phyloP scores from a whole-genome alignment of 1,140 invertebrate species.

The Drosophila guanche region DNA sequence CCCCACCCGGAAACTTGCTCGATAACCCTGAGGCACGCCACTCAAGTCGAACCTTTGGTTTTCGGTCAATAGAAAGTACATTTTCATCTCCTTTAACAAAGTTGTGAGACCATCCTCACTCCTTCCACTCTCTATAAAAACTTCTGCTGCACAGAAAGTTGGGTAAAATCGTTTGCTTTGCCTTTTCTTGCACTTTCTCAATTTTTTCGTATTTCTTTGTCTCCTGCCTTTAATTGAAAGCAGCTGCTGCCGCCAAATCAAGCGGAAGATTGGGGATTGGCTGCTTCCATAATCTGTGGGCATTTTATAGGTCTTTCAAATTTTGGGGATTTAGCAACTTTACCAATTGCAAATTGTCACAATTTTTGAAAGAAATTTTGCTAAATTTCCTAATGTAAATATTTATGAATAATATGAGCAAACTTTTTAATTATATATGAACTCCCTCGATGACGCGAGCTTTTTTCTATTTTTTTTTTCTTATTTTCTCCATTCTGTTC shows the following conservation, averaged over 20 bases:
- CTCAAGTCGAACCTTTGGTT: constrained; percentile 7
- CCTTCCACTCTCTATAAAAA: neutral
- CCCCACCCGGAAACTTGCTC: neutral
- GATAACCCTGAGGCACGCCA: neutral
- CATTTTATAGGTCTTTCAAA: too few species aligned
- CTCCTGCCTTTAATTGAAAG: constrained; percentile 51
- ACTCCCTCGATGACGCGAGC: neutral
- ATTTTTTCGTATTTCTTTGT: constrained; percentile 18
- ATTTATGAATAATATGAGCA: neutral
- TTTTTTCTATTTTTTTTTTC: too few species aligned
- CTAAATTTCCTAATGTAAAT: neutral
- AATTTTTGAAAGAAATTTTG: neutral
- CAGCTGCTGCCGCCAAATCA: constrained; percentile 43
- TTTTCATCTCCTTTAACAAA: constrained; percentile 21
- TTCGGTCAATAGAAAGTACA: constrained; percentile 12
- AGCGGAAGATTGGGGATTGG: constrained; percentile 9
- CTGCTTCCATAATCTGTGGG: too few species aligned
- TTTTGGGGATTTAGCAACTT: too few species aligned
- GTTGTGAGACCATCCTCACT: constrained; percentile 10
- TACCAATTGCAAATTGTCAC: too few species aligned
- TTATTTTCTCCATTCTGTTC: neutral
- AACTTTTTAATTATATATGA: too few species aligned
- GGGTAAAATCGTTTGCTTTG: constrained; percentile 32
- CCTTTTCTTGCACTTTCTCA: constrained; percentile 38
- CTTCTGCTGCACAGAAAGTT: constrained; percentile 44